Evolutionary conservation across 2,113 vertebrate species (phyloP).

Genomic region (Callopanchax toddi): DNA sequence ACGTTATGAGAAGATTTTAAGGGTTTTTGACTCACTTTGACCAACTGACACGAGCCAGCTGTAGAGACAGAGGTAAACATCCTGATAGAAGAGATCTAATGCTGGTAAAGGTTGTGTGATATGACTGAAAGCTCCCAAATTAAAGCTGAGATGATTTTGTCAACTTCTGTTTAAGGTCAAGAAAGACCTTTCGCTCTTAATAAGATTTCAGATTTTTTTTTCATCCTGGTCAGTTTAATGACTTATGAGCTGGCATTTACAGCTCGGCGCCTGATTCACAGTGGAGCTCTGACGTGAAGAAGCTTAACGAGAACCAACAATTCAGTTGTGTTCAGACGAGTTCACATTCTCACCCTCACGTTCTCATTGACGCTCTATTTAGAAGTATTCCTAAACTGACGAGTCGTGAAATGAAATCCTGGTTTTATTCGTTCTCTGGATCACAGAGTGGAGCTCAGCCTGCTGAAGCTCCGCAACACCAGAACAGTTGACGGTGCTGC

Average conservation of each 20-base stretch:
- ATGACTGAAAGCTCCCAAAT: neutral
- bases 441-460: conserved; percentile 6
- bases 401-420: neutral
- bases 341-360: too few species aligned
- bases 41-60: too few species aligned
- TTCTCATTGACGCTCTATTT: too few species aligned
- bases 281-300: neutral
- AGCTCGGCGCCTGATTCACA: conserved; percentile 1
- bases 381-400: neutral
- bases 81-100: neutral
- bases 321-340: too few species aligned
- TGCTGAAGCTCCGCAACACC: conserved; percentile 17
- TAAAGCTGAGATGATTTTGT: conserved; percentile 5
- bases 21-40: too few species aligned
- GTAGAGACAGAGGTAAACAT: too few species aligned
- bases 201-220: neutral
- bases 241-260: neutral
- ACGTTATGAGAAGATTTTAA: too few species aligned
- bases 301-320: neutral
- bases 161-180: conserved; percentile 22
- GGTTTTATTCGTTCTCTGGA: neutral
- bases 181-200: conserved; percentile 2
- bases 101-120: neutral
- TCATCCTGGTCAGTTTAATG: neutral
- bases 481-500: conserved; percentile 31